These are phyloP conservation scores for Sitobion miscanthi DNA, from an alignment of 1,140 invertebrate species.

Conservation along the genomic window DNA sequence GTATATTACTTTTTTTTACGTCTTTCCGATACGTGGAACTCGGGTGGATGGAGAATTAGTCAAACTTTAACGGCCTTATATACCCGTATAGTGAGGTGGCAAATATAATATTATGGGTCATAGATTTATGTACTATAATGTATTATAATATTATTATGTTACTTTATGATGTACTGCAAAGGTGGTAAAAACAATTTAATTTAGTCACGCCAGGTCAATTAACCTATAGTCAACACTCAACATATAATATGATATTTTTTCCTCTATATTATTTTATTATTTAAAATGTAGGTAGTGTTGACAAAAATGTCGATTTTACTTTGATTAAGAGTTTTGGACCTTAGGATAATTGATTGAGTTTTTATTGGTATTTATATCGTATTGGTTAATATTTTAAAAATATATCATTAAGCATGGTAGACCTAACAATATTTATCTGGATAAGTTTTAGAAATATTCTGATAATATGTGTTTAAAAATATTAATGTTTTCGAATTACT, in stretches of 20 bases:
- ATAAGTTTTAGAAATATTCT: too few relatives aligned
- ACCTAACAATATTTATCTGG: too few relatives aligned
- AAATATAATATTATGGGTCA: background rate
- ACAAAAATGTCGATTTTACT: background rate
- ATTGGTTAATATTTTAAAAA: too few relatives aligned
- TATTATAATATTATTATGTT: background rate
- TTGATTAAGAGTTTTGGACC: background rate
- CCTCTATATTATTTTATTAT: background rate
- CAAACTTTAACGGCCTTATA: background rate
- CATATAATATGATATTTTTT: background rate
- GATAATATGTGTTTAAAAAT: too few relatives aligned
- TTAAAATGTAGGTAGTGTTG: too few relatives aligned
- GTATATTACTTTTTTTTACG: background rate
- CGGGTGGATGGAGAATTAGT: background rate
- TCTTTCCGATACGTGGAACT: background rate
- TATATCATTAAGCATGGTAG: too few relatives aligned
- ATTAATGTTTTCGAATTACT: too few relatives aligned
- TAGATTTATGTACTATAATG: background rate
- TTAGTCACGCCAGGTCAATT: background rate
- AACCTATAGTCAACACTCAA: background rate
- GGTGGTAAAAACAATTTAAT: background rate
- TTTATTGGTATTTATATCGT: background rate
- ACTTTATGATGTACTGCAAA: background rate
- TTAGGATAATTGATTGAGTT: background rate
- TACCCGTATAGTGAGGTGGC: background rate